Evolutionary conservation across 2,797 vertebrate species (phyloP).

Genomic region (Anableps anableps): DNA sequence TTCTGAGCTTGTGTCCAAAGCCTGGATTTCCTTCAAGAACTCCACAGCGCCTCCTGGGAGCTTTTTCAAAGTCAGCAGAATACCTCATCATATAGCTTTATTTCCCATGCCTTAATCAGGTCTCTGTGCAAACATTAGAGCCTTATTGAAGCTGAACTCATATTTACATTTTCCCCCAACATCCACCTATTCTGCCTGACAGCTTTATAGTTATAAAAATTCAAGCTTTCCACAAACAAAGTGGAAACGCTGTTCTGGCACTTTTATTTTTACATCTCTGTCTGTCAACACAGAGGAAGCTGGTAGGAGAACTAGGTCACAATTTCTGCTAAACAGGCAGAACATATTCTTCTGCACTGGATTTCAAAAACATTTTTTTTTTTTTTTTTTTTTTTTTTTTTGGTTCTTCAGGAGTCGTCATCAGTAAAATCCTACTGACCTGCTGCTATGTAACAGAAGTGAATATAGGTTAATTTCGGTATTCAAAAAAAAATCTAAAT

Average conservation of each 20-base stretch:
- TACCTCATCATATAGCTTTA: neutral
- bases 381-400: neutral
- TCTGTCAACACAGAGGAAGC: constrained; percentile 1
- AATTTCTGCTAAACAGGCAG: neutral
- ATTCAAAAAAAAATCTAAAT: neutral
- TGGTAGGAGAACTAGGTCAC: neutral
- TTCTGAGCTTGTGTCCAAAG: neutral
- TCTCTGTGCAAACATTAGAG: neutral
- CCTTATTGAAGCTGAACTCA: neutral
- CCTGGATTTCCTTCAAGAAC: neutral
- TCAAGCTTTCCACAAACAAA: neutral
- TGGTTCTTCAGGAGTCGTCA: neutral
- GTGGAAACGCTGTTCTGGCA: neutral
- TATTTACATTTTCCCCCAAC: neutral
- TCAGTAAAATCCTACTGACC: neutral
- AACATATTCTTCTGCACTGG: neutral
- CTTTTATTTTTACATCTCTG: constrained; percentile 2
- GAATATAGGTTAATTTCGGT: neutral
- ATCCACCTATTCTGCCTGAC: neutral
- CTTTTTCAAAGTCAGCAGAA: neutral
- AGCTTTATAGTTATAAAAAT: neutral
- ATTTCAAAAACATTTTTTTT: neutral
- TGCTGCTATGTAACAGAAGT: neutral
- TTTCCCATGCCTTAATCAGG: neutral
- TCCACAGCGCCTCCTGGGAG: neutral